Conservation (phyloP, 1,140 invertebrate genomes). For the Acromyrmex echinatior region DNA sequence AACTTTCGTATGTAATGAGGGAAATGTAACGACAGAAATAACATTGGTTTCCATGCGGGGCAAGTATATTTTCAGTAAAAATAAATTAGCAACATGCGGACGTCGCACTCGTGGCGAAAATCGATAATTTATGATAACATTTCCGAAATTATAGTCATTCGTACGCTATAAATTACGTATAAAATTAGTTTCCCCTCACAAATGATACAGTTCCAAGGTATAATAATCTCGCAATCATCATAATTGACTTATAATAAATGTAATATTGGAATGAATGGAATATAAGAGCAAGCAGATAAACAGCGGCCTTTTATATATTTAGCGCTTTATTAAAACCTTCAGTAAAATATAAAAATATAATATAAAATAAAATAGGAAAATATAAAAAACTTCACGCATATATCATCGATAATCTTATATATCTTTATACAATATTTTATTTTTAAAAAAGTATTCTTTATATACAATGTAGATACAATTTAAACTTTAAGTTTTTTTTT, state of each 20-base stretch:
- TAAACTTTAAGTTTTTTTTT: no score
- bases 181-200: background rate
- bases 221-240: slow-evolving; percentile 5
- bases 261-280: background rate
- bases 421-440: background rate
- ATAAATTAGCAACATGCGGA: slow-evolving; percentile 36
- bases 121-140: slow-evolving; percentile 48
- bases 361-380: background rate
- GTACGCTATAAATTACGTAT: slow-evolving; percentile 12
- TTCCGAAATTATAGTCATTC: slow-evolving; percentile 17
- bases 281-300: background rate
- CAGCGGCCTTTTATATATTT: background rate
- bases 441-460: no score
- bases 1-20: slow-evolving; percentile 8
- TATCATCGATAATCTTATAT: slow-evolving; percentile 7
- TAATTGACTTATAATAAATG: background rate
- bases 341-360: background rate
- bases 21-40: slow-evolving; percentile 39
- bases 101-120: slow-evolving; percentile 11
- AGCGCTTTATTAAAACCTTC: background rate
- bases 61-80: slow-evolving; percentile 43
- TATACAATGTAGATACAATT: no score
- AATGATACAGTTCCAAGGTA: slow-evolving; percentile 15
- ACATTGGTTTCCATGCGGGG: slow-evolving; percentile 26
- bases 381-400: background rate